phyloP scores from a whole-genome alignment of 2,113 vertebrate species.

The Nothoprocta perdicaria region DNA sequence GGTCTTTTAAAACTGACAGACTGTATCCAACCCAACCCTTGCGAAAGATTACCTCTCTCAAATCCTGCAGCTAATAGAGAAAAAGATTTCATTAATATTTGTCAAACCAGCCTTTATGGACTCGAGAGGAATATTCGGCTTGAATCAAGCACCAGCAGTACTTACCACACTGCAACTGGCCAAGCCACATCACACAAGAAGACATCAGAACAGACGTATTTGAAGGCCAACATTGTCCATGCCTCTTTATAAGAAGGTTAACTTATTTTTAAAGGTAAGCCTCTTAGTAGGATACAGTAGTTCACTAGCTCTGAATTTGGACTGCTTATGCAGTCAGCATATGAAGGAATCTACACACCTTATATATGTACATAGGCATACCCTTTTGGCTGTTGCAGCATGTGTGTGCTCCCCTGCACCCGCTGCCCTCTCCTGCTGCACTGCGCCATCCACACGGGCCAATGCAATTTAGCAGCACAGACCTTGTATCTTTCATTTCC shows the following conservation, averaged over 20 bases:
- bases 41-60: background rate
- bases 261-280: background rate
- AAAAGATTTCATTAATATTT: background rate
- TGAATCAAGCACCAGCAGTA: background rate
- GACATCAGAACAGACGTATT: background rate
- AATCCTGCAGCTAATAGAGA: background rate
- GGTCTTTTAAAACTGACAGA: background rate
- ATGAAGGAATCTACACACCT: background rate
- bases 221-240: background rate
- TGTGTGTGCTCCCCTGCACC: background rate
- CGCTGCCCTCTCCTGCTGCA: background rate
- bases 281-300: background rate
- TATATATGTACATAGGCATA: no score
- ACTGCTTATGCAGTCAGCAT: background rate
- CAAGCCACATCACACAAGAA: background rate
- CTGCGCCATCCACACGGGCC: fast-evolving
- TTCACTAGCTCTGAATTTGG: background rate
- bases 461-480: background rate
- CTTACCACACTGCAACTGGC: background rate
- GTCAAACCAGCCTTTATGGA: background rate
- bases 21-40: background rate
- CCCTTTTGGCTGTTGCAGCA: background rate
- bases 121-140: background rate
- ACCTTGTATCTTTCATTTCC: background rate
- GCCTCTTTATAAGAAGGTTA: background rate